Evolutionary conservation across 2,888 invertebrate genomes (phyloP), one percentile per base, ranked within the genome.

Genomic region (Frankliniella intonsa): DNA sequence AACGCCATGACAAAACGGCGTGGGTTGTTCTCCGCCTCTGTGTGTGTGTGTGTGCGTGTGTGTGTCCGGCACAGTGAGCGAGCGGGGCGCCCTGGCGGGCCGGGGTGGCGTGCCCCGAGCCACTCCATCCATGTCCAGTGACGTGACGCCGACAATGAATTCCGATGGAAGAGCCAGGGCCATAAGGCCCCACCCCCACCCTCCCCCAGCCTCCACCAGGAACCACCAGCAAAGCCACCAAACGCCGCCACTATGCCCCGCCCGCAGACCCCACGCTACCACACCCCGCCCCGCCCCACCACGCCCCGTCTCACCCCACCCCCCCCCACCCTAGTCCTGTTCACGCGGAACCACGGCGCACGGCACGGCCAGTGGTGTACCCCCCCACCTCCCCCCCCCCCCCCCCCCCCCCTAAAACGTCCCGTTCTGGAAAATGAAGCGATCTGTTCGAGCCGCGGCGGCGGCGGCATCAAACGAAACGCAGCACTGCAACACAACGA

Each of bases 81-180:
- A 38, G 38, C 38, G 38, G 38, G 38, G 2, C 3, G 38, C 38
- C 38, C 38, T 3, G 38, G 3, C 38, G 38, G 38, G 38, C 38
- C 38, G 38, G 38, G 38, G 38, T 38, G 38, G 38, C 38, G 38
- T n/a, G 62, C 19, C 62, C 62, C 11, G 62, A n/a, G n/a, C 62
- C 62, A 62, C 62, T 62, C 62, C 62, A 62, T 62, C 62, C 62
- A 62, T 62, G 62, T 62, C 62, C 62, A 62, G 62, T 62, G 62
- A 62, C 62, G 62, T 62, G 62, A 62, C 62, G 62, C 62, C 62
- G n/a, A 10, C 62, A 62, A 62, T 62, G 62, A 62, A 62, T 62
- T 62, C 62, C 62, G 62, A 62, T 62, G 62, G 62, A 17, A 14
- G 62, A 19, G 62, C 62, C 62, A 14, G 19, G 11, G n/a, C 14